phyloP scores from a whole-genome alignment of 2,797 vertebrate genomes.

The Anguilla anguilla region DNA sequence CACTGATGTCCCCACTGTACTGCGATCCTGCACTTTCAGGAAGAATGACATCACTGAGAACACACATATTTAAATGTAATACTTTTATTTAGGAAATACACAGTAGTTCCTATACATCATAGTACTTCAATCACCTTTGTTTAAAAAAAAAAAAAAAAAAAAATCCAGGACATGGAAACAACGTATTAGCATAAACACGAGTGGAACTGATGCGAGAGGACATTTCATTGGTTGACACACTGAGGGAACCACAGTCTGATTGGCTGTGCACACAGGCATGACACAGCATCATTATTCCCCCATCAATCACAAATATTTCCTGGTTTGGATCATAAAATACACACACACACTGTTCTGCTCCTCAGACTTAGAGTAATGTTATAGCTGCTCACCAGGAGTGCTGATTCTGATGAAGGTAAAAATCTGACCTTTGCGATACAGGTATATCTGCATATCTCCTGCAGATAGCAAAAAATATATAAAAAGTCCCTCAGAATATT shows the following conservation, averaged over 20 bases:
- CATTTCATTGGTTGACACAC: too few species aligned
- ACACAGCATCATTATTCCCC: background rate
- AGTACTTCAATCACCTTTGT: background rate
- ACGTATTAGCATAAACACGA: too few species aligned
- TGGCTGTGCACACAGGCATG: too few species aligned
- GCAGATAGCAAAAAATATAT: background rate
- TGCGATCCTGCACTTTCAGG: background rate
- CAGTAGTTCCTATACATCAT: background rate
- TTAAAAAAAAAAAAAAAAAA: background rate
- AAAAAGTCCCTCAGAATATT: slow-evolving; percentile 5
- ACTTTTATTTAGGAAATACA: background rate
- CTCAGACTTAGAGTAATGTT: too few species aligned
- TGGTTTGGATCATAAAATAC: background rate
- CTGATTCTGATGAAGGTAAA: background rate
- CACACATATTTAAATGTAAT: background rate
- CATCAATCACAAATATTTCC: background rate
- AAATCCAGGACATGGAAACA: background rate
- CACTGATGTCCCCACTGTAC: background rate
- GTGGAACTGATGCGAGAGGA: too few species aligned
- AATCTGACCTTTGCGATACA: background rate
- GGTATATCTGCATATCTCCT: background rate
- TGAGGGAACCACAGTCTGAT: background rate
- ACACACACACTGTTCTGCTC: background rate
- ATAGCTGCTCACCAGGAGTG: background rate
- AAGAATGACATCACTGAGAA: background rate